These are phyloP conservation scores for Doris montereyensis DNA, from an alignment of 2,888 invertebrate genomes.

Conservation along the genomic window DNA sequence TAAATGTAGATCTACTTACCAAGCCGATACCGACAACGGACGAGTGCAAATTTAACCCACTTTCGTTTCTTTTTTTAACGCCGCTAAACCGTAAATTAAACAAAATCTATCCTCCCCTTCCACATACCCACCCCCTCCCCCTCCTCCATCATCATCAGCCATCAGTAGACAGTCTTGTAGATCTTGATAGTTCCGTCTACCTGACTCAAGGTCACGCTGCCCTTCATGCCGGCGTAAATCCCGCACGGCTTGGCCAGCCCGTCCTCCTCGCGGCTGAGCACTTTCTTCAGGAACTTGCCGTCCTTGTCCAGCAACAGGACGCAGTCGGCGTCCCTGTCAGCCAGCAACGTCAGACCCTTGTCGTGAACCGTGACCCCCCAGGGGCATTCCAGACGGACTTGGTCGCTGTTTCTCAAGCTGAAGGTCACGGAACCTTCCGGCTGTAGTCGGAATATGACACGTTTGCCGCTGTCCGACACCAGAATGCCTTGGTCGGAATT, in stretches of 20 bases:
- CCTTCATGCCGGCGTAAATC: constrained; percentile 20
- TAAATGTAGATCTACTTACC: too few species aligned
- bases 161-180: too few species aligned
- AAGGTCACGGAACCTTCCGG: constrained; percentile 36
- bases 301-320: constrained; percentile 34
- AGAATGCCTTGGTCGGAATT: constrained; percentile 20
- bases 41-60: too few species aligned
- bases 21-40: too few species aligned
- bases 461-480: constrained; percentile 44
- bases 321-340: constrained; percentile 43
- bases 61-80: too few species aligned
- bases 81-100: too few species aligned
- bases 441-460: constrained; percentile 35
- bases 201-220: constrained; percentile 40
- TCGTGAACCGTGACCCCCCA: constrained; percentile 43
- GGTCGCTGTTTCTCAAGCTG: constrained; percentile 39
- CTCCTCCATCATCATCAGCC: too few species aligned
- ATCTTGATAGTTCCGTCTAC: constrained; percentile 47
- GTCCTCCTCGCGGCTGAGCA: constrained; percentile 31
- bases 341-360: constrained; percentile 34
- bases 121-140: too few species aligned
- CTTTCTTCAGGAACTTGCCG: constrained; percentile 26
- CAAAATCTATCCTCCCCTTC: too few species aligned
- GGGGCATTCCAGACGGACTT: constrained; percentile 41
- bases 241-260: constrained; percentile 44